Conservation (phyloP, 1,140 invertebrate genomes). For the Papilio machaon region DNA sequence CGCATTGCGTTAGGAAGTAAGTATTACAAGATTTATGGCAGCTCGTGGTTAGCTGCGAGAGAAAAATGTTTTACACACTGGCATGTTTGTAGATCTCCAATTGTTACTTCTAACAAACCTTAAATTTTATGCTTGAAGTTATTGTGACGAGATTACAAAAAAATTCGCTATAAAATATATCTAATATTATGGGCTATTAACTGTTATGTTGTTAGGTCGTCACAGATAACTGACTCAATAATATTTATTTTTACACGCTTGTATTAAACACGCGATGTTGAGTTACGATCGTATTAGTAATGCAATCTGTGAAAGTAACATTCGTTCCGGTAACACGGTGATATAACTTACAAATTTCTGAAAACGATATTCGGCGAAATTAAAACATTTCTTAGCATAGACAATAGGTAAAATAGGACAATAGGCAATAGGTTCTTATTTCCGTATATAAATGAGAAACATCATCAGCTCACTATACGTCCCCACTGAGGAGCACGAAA, state of each 20-base stretch:
- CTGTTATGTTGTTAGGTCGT: conserved; percentile 14
- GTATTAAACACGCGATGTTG: conserved; percentile 8
- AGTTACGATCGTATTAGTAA: conserved; percentile 31
- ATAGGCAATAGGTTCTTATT: neutral
- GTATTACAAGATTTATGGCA: conserved; percentile 39
- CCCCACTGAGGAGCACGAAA: too few species aligned
- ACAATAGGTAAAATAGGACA: too few species aligned
- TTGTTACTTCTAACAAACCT: too few species aligned
- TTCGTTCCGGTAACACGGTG: too few species aligned
- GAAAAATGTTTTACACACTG: too few species aligned
- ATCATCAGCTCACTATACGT: too few species aligned
- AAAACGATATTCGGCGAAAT: neutral
- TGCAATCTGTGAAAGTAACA: conserved; percentile 12
- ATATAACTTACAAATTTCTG: neutral
- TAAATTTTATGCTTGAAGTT: neutral
- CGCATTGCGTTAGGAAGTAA: conserved; percentile 87
- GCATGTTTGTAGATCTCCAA: too few species aligned
- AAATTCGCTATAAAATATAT: neutral
- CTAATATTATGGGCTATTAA: neutral
- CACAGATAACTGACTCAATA: neutral
- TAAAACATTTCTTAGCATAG: neutral
- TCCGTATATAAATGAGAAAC: neutral
- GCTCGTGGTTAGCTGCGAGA: too few species aligned
- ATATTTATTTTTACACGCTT: neutral
- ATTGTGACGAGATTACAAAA: neutral